Conservation (phyloP, 2,113 vertebrate genomes). For the Microcebus lehilahytsara region DNA sequence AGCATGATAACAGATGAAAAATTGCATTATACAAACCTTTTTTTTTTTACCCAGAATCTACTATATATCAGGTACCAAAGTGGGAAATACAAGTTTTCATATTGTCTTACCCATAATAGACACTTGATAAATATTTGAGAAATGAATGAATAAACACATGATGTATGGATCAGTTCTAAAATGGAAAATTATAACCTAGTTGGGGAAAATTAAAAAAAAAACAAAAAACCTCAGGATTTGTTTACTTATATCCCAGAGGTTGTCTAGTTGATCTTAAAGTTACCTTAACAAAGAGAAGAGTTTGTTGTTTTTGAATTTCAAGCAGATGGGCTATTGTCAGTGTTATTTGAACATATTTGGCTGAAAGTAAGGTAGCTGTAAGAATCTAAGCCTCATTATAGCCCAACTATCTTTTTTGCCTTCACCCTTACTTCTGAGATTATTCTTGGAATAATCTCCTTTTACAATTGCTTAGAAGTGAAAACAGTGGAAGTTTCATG, state of each 20-base stretch:
- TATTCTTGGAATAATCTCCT: background rate
- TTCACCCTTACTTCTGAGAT: slow-evolving; percentile 1
- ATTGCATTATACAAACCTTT: background rate
- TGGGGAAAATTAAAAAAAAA: slow-evolving; percentile 19
- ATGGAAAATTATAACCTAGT: background rate
- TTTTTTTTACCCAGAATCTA: background rate
- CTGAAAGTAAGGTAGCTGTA: background rate
- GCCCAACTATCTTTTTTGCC: background rate
- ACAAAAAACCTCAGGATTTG: background rate
- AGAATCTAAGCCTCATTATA: slow-evolving; percentile 25
- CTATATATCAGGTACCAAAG: background rate
- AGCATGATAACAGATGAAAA: background rate
- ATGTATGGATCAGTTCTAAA: background rate
- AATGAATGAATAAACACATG: background rate
- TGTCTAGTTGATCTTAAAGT: background rate
- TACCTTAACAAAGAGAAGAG: slow-evolving; percentile 38
- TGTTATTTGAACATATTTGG: slow-evolving; percentile 13
- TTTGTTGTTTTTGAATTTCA: slow-evolving; percentile 38
- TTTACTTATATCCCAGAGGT: background rate
- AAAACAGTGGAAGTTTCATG: slow-evolving; percentile 37
- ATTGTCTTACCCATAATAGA: background rate
- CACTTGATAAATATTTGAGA: background rate
- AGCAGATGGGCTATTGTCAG: background rate
- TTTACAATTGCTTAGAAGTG: background rate
- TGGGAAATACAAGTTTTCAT: slow-evolving; percentile 2